A percentile compares a stretch with the other conserved stretches of the same genome.
phyloP scores from a whole-genome alignment of 2,797 vertebrate genomes.

The Protonibea diacanthus region DNA sequence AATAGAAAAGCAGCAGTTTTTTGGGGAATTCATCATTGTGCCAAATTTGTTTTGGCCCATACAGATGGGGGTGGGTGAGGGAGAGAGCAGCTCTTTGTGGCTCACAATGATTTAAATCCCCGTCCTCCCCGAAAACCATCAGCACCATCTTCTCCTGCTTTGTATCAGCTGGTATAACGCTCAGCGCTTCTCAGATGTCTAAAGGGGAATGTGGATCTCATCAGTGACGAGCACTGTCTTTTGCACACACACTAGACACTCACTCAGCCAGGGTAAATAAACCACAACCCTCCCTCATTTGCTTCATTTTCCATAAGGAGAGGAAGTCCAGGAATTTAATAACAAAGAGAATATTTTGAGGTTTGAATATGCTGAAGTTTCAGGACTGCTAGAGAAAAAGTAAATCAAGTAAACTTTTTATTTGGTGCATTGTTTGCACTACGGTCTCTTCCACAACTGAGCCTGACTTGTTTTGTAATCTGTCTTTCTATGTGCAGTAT shows the following conservation, averaged over 20 bases:
- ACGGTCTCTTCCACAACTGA: conserved; percentile 17
- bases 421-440: conserved; percentile 19
- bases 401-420: conserved; percentile 12
- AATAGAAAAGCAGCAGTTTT: conserved; percentile 28
- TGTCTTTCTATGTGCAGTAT: neutral
- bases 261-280: conserved; percentile 78
- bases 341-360: conserved; percentile 56
- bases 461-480: neutral
- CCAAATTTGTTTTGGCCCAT: conserved; percentile 49
- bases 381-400: conserved; percentile 19
- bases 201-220: conserved; percentile 73
- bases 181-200: conserved; percentile 79
- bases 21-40: neutral
- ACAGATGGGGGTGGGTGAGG: neutral
- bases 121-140: conserved; percentile 51
- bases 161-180: conserved; percentile 79
- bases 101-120: conserved; percentile 51
- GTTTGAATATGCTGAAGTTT: conserved; percentile 48
- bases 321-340: conserved; percentile 77
- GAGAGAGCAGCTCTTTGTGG: conserved; percentile 46
- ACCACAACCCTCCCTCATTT: conserved; percentile 65
- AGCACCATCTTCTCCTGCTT: conserved; percentile 54
- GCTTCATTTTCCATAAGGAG: conserved; percentile 74
- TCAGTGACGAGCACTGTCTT: conserved; percentile 64
- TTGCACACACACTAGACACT: conserved; percentile 66